phyloP scores from a whole-genome alignment of 2,888 invertebrate genomes.

The Stegophylla sp. region DNA sequence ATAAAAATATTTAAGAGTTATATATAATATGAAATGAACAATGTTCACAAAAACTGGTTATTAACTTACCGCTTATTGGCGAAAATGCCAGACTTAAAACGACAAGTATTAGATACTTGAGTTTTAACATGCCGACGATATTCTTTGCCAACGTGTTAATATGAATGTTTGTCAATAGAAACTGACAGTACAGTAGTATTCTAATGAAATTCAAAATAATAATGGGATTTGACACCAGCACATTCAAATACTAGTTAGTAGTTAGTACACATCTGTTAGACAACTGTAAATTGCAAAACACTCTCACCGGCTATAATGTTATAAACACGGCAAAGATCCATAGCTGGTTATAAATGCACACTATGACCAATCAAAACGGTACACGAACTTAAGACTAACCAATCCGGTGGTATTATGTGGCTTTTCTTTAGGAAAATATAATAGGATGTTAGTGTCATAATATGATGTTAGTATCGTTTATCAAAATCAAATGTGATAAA shows the following conservation, averaged over 20 bases:
- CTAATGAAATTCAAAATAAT: too few relatives aligned
- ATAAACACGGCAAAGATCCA: too few relatives aligned
- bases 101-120: conserved; percentile 43
- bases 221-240: too few relatives aligned
- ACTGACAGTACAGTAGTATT: background rate
- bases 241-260: background rate
- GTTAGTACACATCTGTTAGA: background rate
- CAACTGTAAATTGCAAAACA: background rate
- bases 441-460: conserved; percentile 38
- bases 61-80: background rate
- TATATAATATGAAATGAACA: background rate
- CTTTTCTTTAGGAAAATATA: conserved; percentile 64
- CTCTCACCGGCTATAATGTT: background rate
- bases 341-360: background rate
- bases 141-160: background rate
- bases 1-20: background rate
- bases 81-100: conserved; percentile 28
- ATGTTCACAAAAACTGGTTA: background rate
- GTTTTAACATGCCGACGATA: conserved; percentile 23
- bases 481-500: background rate
- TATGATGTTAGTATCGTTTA: background rate
- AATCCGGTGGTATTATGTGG: conserved; percentile 71
- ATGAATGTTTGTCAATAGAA: background rate
- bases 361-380: conserved; percentile 45
- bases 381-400: conserved; percentile 52